phyloP scores from a whole-genome alignment of 2,797 vertebrate genomes.

The Acanthurus tractus region DNA sequence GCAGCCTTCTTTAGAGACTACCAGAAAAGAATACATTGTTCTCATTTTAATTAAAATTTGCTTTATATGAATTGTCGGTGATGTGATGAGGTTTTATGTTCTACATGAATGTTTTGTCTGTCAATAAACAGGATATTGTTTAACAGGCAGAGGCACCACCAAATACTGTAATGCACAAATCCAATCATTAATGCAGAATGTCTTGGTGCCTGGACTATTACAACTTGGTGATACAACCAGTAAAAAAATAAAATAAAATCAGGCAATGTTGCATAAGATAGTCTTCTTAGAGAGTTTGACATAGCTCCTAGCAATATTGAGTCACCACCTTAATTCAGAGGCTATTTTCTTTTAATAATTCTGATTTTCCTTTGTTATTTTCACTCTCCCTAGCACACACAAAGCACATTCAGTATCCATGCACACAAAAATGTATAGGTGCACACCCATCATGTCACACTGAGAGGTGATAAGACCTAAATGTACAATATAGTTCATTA shows the following conservation, averaged over 20 bases:
- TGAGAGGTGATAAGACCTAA: slow-evolving; percentile 36
- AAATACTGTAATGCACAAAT: slow-evolving; percentile 32
- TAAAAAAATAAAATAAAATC: neutral
- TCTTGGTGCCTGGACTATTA: slow-evolving; percentile 25
- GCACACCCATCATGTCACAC: slow-evolving; percentile 35
- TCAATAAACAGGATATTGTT: slow-evolving; percentile 38
- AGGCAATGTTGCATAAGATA: slow-evolving; percentile 13
- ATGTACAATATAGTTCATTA: slow-evolving; percentile 28
- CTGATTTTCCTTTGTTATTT: neutral
- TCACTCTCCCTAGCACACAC: neutral
- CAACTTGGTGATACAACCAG: neutral
- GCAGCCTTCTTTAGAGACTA: slow-evolving; percentile 39
- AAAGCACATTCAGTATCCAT: neutral
- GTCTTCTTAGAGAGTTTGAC: slow-evolving; percentile 13
- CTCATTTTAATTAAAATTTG: slow-evolving; percentile 36
- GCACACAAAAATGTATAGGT: slow-evolving; percentile 7
- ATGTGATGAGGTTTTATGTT: slow-evolving; percentile 28
- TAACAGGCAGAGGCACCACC: slow-evolving; percentile 22
- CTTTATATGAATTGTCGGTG: slow-evolving; percentile 37
- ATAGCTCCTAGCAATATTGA: slow-evolving; percentile 16
- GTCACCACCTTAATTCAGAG: slow-evolving; percentile 6
- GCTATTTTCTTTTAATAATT: slow-evolving; percentile 36
- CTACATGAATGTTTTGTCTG: slow-evolving; percentile 1
- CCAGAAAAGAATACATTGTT: slow-evolving; percentile 48
- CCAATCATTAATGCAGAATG: slow-evolving; percentile 11